These are phyloP conservation scores for Macrotis lagotis DNA, from an alignment of 2,113 vertebrate genomes.

Conservation along the genomic window DNA sequence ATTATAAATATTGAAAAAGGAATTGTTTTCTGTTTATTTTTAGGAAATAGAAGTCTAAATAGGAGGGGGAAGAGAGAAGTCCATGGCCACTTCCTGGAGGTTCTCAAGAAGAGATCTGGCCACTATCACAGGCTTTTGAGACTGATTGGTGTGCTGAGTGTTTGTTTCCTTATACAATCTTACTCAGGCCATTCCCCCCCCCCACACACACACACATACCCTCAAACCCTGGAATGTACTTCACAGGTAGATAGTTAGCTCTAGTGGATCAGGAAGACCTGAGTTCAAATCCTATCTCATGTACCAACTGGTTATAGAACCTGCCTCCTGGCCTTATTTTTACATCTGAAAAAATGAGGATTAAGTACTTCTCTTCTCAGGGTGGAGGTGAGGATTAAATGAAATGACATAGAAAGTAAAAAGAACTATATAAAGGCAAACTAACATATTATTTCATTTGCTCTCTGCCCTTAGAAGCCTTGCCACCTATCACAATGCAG, in stretches of 20 bases:
- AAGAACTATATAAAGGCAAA: neutral
- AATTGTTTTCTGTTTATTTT: neutral
- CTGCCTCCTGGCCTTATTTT: neutral
- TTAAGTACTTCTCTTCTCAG: neutral
- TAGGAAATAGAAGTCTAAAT: neutral
- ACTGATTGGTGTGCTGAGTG: too few species aligned
- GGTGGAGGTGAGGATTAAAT: neutral
- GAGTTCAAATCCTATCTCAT: neutral
- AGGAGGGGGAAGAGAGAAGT: neutral
- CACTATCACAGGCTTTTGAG: accelerated
- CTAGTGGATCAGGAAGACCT: neutral
- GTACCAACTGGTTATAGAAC: neutral
- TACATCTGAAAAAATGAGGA: neutral
- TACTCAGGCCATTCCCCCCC: neutral
- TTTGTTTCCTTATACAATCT: neutral
- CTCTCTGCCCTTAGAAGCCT: neutral
- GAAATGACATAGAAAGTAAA: neutral
- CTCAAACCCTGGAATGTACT: neutral
- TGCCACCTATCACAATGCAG: neutral
- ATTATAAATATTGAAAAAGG: constrained; percentile 9
- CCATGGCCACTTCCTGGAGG: neutral
- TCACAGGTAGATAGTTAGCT: neutral
- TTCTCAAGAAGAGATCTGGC: neutral
- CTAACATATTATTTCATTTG: neutral
- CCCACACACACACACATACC: too few species aligned